phyloP scores from a whole-genome alignment of 2,797 vertebrate species.

The Picus viridis region DNA sequence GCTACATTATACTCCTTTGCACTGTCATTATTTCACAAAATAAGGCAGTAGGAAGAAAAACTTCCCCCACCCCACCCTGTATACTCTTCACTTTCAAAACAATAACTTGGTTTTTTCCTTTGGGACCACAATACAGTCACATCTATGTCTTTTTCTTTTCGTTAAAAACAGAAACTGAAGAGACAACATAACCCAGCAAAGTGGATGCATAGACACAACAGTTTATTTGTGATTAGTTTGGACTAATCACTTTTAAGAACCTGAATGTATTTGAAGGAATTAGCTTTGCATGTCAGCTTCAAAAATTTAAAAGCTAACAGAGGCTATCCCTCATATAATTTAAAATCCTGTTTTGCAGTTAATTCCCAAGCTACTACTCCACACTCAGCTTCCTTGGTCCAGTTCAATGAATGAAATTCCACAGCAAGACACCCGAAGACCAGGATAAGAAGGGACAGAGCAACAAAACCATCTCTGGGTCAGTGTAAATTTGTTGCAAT shows the following conservation, averaged over 20 bases:
- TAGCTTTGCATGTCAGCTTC: background rate
- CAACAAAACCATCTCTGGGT: background rate
- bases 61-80: background rate
- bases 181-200: background rate
- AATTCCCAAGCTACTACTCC: background rate
- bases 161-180: background rate
- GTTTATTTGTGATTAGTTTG: background rate
- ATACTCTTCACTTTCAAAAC: background rate
- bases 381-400: background rate
- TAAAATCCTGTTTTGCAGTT: background rate
- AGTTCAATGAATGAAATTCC: background rate
- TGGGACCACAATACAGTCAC: background rate
- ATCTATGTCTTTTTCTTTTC: background rate
- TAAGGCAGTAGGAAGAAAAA: background rate
- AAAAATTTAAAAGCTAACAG: background rate
- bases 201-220: rapidly evolving
- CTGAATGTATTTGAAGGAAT: background rate
- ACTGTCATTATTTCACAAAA: background rate
- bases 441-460: background rate
- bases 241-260: background rate
- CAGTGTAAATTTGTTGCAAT: background rate
- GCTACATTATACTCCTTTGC: rapidly evolving
- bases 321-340: background rate
- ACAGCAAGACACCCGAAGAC: background rate
- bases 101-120: background rate